phyloP scores from a whole-genome alignment of 2,797 vertebrate species.

The Cyclopterus lumpus region DNA sequence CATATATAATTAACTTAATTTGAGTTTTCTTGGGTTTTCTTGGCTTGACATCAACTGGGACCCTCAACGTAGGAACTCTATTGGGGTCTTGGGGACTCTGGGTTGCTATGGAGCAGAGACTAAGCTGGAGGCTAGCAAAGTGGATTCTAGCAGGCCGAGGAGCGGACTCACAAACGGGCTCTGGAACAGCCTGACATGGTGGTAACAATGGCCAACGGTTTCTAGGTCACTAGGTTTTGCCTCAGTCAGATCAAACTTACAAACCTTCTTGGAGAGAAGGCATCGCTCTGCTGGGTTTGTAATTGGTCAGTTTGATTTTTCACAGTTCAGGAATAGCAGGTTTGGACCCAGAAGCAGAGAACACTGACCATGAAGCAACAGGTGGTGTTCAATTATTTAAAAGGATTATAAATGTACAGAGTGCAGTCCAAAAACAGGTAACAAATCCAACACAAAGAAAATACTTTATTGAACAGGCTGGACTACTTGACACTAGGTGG shows the following conservation, averaged over 20 bases:
- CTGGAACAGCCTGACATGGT: no score
- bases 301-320: neutral
- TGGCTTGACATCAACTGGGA: neutral
- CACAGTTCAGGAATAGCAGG: neutral
- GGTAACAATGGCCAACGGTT: no score
- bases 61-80: no score
- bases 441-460: neutral
- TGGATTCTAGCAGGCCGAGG: no score
- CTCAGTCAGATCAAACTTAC: no score
- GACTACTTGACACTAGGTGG: neutral
- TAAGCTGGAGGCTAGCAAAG: no score
- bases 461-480: neutral
- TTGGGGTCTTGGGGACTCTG: no score
- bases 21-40: neutral
- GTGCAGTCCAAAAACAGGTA: neutral
- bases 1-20: neutral
- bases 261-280: no score
- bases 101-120: no score
- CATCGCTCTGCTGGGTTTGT: no score
- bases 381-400: neutral
- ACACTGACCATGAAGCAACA: neutral
- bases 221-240: no score
- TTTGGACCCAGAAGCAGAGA: neutral
- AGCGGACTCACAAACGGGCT: no score
- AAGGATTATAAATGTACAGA: neutral